Evolutionary conservation across 2,113 vertebrate genomes (phyloP).

Genomic region (Pelobates fuscus): DNA sequence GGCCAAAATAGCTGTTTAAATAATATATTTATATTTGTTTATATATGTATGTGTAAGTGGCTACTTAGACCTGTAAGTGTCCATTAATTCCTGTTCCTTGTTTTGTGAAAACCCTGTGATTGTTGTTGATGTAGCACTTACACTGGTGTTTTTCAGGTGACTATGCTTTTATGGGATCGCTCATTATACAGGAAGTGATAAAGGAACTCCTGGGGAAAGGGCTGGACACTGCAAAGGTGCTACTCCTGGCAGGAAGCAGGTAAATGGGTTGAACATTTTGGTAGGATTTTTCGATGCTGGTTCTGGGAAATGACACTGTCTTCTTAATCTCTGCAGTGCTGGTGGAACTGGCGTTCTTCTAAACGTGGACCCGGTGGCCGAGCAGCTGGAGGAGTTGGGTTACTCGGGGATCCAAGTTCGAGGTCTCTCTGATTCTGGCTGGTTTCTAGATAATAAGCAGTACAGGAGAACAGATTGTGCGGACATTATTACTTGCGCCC

Average conservation of each 20-base stretch:
- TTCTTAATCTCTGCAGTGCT: slow-evolving; percentile 69
- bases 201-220: slow-evolving; percentile 88
- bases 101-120: background rate
- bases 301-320: too few species aligned
- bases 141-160: slow-evolving; percentile 67
- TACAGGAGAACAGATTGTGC: slow-evolving; percentile 88
- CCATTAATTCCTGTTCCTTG: too few species aligned
- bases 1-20: too few species aligned
- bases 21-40: too few species aligned
- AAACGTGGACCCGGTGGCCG: slow-evolving; percentile 90
- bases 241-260: slow-evolving; percentile 96
- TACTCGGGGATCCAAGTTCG: slow-evolving; percentile 87
- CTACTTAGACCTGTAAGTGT: too few species aligned
- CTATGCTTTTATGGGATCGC: slow-evolving; percentile 94
- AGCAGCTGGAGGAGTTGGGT: slow-evolving; percentile 85
- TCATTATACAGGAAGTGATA: slow-evolving; percentile 94
- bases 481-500: slow-evolving; percentile 84
- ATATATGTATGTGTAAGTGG: too few species aligned
- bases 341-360: slow-evolving; percentile 93
- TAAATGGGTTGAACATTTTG: slow-evolving; percentile 55
- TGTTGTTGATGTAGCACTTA: background rate
- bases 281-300: background rate
- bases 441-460: slow-evolving; percentile 98
- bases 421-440: slow-evolving; percentile 91
- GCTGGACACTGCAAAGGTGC: slow-evolving; percentile 86